phyloP scores from a whole-genome alignment of 2,797 vertebrate genomes.

The Allobates femoralis region DNA sequence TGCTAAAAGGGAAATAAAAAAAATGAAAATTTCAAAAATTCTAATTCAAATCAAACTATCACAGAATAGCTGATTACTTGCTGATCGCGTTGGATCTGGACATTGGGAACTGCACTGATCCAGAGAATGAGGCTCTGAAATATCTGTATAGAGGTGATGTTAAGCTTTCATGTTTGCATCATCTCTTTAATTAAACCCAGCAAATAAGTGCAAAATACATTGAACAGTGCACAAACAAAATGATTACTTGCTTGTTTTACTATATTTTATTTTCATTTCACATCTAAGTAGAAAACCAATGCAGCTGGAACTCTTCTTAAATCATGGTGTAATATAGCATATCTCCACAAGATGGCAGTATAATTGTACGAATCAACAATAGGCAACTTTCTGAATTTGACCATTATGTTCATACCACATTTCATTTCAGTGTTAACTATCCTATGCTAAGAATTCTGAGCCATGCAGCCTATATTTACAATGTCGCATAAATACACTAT shows the following conservation, averaged over 20 bases:
- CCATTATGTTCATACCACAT: not conserved
- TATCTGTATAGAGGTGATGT: no score
- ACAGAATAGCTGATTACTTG: no score
- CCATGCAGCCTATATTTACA: not conserved
- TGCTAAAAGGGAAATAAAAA: no score
- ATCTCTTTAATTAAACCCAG: no score
- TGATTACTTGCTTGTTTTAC: not conserved
- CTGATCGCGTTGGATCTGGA: no score
- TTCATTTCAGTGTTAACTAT: not conserved
- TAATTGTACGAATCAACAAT: conserved; percentile 36
- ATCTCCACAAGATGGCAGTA: conserved; percentile 52
- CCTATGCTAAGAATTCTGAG: not conserved
- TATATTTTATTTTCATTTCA: not conserved
- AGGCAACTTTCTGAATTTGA: not conserved
- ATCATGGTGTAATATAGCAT: not conserved
- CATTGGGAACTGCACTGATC: no score
- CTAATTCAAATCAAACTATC: no score
- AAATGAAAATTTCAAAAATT: no score
- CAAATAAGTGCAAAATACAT: no score
- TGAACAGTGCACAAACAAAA: no score
- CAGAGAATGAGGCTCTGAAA: no score
- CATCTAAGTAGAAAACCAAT: not conserved
- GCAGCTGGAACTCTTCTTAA: not conserved
- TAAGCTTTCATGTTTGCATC: no score
- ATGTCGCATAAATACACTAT: not conserved